These are phyloP conservation scores for Glaucopsyche alexis DNA, from an alignment of 2,888 invertebrate genomes.

Conservation along the genomic window DNA sequence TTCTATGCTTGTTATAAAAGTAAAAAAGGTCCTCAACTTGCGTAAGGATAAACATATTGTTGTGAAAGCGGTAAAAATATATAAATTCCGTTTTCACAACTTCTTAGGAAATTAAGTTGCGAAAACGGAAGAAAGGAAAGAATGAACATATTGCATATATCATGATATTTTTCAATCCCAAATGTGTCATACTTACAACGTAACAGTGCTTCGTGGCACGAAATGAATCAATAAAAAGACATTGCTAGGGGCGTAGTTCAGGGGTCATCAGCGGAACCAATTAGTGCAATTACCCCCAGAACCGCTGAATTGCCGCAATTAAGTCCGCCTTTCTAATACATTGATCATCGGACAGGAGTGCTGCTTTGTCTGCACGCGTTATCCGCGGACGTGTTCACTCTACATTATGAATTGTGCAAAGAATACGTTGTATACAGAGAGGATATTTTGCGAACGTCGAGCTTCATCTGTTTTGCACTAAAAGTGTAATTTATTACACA, in stretches of 20 bases:
- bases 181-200: conserved; percentile 14
- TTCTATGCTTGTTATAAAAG: too few species aligned
- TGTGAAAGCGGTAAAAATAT: too few species aligned
- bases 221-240: conserved; percentile 27
- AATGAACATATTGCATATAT: background rate
- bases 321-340: conserved; percentile 71
- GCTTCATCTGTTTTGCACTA: background rate
- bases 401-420: conserved; percentile 44
- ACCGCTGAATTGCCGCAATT: conserved; percentile 75
- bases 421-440: conserved; percentile 36
- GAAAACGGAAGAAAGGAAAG: too few species aligned
- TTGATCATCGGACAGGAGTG: conserved; percentile 70
- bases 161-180: background rate
- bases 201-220: background rate
- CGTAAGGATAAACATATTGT: too few species aligned
- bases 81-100: too few species aligned
- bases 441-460: background rate
- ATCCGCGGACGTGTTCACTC: conserved; percentile 61
- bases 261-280: conserved; percentile 24
- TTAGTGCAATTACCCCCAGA: conserved; percentile 46
- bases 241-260: conserved; percentile 27
- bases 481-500: too few species aligned
- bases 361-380: conserved; percentile 62
- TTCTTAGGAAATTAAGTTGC: too few species aligned
- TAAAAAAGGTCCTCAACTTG: too few species aligned